Conservation (phyloP, 2,797 vertebrate species). For the Aphelocoma californica region DNA sequence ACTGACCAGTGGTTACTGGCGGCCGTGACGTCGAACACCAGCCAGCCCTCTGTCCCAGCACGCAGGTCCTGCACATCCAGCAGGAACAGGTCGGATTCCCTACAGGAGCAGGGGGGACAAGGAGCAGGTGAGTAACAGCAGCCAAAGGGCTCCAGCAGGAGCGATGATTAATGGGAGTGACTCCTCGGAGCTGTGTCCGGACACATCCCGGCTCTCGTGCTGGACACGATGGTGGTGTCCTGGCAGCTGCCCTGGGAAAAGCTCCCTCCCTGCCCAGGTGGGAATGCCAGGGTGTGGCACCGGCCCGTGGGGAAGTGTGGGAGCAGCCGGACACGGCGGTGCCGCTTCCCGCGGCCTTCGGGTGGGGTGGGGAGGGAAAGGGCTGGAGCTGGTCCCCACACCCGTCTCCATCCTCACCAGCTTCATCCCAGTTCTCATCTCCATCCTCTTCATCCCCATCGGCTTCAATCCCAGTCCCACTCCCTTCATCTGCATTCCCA, state of each 20-base stretch:
- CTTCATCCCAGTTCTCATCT: not conserved
- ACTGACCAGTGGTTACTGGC: constrained; percentile 90
- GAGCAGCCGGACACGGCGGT: not conserved
- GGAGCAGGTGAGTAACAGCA: not conserved
- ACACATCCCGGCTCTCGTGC: not conserved
- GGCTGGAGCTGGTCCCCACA: rapidly evolving
- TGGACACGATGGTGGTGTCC: not conserved
- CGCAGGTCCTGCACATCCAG: constrained; percentile 90
- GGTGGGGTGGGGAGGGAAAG: not conserved
- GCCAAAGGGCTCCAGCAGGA: not conserved
- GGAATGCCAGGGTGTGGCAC: not conserved
- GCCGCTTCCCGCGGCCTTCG: not conserved
- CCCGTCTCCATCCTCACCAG: not conserved
- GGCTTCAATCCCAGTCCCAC: no score
- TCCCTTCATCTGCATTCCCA: no score
- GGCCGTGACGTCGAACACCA: constrained; percentile 91
- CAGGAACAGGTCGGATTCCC: constrained; percentile 91
- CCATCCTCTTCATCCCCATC: not conserved
- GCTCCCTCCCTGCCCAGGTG: not conserved
- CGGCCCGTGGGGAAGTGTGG: not conserved
- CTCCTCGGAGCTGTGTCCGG: not conserved
- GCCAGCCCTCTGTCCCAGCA: constrained; percentile 89
- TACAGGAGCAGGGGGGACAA: constrained; percentile 30
- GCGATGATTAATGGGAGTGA: not conserved
- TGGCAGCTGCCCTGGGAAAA: not conserved